Percentiles rank a stretch among this genome's conserved stretches.
These are phyloP conservation scores for Musca vetustissima DNA, from an alignment of 1,140 invertebrate species.

Conservation along the genomic window DNA sequence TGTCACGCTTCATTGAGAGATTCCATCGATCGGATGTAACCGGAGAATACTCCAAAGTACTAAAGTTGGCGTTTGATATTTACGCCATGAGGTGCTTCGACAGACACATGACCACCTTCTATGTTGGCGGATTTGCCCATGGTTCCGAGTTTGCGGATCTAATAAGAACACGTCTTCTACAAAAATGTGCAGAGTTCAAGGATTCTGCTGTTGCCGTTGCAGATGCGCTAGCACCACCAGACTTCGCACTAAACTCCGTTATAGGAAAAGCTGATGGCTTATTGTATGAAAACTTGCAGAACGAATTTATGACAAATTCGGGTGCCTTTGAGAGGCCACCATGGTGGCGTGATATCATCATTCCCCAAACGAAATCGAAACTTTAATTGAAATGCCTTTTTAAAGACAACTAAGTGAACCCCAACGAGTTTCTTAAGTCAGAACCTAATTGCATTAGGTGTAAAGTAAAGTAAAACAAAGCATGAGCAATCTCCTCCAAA, in stretches of 20 bases:
- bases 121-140: slow-evolving; percentile 71
- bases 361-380: slow-evolving; percentile 44
- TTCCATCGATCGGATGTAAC: slow-evolving; percentile 57
- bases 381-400: slow-evolving; percentile 32
- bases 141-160: slow-evolving; percentile 58
- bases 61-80: slow-evolving; percentile 68
- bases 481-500: no score
- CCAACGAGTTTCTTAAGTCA: neutral
- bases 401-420: neutral
- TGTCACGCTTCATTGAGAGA: slow-evolving; percentile 63
- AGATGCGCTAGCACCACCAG: slow-evolving; percentile 84
- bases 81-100: slow-evolving; percentile 75
- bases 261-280: slow-evolving; percentile 82
- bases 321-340: slow-evolving; percentile 71
- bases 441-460: no score
- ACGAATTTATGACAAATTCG: slow-evolving; percentile 69
- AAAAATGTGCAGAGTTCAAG: slow-evolving; percentile 72
- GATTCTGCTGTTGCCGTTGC: slow-evolving; percentile 75
- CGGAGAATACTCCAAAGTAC: slow-evolving; percentile 59
- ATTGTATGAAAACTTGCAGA: slow-evolving; percentile 83
- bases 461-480: no score
- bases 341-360: slow-evolving; percentile 78
- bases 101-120: slow-evolving; percentile 73
- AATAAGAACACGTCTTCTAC: slow-evolving; percentile 66
- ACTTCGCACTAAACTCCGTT: slow-evolving; percentile 84